These are phyloP conservation scores for Thysanoteuthis rhombus DNA, from an alignment of 2,888 invertebrate species.

Conservation along the genomic window DNA sequence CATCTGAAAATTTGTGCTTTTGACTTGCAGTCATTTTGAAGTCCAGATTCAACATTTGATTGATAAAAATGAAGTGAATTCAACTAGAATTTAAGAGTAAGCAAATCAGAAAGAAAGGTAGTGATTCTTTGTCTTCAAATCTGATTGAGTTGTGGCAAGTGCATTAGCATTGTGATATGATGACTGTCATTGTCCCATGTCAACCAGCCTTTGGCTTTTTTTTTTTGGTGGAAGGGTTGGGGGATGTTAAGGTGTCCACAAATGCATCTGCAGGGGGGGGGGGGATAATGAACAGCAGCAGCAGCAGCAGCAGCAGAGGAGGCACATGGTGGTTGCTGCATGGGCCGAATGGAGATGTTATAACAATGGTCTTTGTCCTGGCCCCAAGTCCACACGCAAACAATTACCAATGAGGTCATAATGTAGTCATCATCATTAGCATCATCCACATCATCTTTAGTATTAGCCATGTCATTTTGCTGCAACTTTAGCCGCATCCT, in stretches of 20 bases:
- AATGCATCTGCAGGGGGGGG: neutral
- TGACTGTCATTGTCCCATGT: conserved; percentile 12
- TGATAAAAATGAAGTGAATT: too few species aligned
- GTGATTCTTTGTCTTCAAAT: neutral
- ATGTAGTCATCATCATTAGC: neutral
- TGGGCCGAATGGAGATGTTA: neutral
- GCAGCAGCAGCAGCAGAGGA: neutral
- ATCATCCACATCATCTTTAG: neutral
- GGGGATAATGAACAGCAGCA: neutral
- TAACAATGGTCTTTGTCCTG: neutral
- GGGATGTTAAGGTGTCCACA: neutral
- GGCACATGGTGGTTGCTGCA: neutral
- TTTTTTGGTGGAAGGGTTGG: neutral
- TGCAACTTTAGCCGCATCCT: neutral
- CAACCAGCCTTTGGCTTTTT: neutral
- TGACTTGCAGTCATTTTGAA: too few species aligned
- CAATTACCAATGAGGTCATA: conserved; percentile 12
- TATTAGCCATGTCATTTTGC: neutral
- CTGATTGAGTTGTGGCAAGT: neutral
- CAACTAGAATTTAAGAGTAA: neutral
- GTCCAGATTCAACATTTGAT: too few species aligned
- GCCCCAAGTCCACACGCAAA: neutral
- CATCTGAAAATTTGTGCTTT: too few species aligned
- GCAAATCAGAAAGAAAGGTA: neutral
- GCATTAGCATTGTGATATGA: neutral